Conservation (phyloP, 2,797 vertebrate species). For the Malurus splendens region DNA sequence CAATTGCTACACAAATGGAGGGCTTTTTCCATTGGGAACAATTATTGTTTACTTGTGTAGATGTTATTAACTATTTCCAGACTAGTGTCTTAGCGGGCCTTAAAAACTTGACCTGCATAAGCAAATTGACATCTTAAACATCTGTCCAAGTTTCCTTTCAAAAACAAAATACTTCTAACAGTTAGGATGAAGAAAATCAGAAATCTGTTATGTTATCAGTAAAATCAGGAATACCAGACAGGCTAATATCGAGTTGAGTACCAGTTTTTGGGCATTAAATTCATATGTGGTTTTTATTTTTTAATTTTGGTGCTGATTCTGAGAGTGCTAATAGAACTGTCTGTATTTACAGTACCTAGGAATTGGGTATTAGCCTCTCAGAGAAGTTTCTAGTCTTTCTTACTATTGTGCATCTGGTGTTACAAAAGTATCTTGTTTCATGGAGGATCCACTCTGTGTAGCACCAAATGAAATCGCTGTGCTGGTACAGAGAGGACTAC, state of each 20-base stretch:
- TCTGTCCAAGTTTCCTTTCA: neutral
- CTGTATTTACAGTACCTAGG: neutral
- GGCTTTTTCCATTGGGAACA: neutral
- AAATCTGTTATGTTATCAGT: neutral
- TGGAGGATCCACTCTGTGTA: neutral
- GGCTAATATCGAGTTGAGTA: rapidly evolving
- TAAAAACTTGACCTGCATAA: neutral
- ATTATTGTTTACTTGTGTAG: neutral
- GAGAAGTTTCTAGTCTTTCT: neutral
- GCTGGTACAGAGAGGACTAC: neutral
- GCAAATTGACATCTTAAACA: neutral
- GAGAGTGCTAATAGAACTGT: neutral
- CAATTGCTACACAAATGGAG: neutral
- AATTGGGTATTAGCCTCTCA: rapidly evolving
- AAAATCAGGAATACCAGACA: neutral
- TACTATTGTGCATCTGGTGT: rapidly evolving
- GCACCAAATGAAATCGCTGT: neutral
- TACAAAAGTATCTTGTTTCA: neutral
- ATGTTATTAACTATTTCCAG: neutral
- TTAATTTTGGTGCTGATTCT: neutral
- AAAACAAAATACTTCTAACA: neutral
- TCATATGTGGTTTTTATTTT: neutral
- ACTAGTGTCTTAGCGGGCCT: neutral
- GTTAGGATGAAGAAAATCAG: neutral
- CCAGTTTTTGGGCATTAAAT: neutral